Conservation (phyloP, 2,888 invertebrate genomes). For the Sinhomidia bicolor region DNA sequence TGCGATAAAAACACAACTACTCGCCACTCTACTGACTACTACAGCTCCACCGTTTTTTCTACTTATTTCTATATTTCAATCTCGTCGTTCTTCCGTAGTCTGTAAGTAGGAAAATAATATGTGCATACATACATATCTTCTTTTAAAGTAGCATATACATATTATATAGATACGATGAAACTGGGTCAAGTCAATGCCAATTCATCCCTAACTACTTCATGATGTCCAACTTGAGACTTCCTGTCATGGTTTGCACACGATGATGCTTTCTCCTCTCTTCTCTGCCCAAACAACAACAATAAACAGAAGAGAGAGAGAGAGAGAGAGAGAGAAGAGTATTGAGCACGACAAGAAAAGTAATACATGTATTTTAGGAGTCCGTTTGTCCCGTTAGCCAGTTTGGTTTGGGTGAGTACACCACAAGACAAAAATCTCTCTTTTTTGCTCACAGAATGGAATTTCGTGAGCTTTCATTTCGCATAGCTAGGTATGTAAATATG, state of each 20-base stretch:
- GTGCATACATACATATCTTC: not conserved
- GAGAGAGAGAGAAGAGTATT: no score
- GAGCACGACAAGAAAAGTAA: no score
- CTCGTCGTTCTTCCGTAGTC: no score
- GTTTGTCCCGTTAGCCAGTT: not conserved
- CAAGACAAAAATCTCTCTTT: not conserved
- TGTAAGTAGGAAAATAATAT: no score
- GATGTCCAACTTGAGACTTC: conserved; percentile 30
- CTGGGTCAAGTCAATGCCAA: conserved; percentile 77
- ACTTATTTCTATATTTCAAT: no score
- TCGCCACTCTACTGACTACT: no score
- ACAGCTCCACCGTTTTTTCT: no score
- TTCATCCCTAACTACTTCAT: conserved; percentile 49
- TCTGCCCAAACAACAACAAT: not conserved
- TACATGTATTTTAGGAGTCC: not conserved
- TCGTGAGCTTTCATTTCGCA: not conserved
- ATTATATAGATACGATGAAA: conserved; percentile 55
- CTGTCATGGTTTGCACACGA: conserved; percentile 46
- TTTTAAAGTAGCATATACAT: not conserved
- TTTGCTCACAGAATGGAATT: not conserved
- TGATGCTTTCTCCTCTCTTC: conserved; percentile 24
- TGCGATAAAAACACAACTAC: no score
- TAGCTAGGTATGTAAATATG: not conserved
- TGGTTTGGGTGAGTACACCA: no score
- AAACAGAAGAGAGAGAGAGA: no score